Conservation (phyloP, 2,113 vertebrate species). For the Alethe diademata region DNA sequence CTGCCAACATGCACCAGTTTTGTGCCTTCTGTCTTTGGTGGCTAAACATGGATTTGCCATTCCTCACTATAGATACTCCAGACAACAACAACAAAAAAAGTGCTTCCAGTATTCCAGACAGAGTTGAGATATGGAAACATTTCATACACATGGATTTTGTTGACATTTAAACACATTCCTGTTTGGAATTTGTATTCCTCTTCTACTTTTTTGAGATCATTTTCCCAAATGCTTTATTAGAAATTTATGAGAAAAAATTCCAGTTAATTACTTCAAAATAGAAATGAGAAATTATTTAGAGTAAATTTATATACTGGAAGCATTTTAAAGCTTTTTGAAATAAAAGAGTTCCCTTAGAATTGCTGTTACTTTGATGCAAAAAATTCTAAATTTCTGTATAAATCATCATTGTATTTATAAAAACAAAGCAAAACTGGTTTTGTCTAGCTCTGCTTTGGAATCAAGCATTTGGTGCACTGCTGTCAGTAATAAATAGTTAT, state of each 20-base stretch:
- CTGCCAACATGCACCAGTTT: background rate
- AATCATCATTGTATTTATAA: background rate
- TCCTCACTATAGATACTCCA: background rate
- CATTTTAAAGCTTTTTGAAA: background rate
- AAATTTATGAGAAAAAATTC: background rate
- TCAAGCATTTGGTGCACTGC: background rate
- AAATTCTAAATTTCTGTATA: background rate
- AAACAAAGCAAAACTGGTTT: background rate
- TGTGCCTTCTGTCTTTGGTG: background rate
- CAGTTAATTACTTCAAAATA: background rate
- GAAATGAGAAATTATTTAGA: background rate
- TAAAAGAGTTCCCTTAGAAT: background rate
- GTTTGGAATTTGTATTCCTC: background rate
- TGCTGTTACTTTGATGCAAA: background rate
- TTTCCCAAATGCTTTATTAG: background rate
- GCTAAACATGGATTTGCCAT: background rate
- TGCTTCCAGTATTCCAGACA: background rate
- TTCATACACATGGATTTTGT: background rate
- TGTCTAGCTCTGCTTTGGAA: background rate
- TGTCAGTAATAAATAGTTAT: background rate
- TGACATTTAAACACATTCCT: background rate
- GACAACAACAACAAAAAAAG: background rate
- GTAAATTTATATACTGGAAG: background rate
- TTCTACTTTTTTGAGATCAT: background rate
- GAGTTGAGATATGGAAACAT: background rate